Conservation (phyloP, 2,797 vertebrate species). For the Euthynnus affinis region DNA sequence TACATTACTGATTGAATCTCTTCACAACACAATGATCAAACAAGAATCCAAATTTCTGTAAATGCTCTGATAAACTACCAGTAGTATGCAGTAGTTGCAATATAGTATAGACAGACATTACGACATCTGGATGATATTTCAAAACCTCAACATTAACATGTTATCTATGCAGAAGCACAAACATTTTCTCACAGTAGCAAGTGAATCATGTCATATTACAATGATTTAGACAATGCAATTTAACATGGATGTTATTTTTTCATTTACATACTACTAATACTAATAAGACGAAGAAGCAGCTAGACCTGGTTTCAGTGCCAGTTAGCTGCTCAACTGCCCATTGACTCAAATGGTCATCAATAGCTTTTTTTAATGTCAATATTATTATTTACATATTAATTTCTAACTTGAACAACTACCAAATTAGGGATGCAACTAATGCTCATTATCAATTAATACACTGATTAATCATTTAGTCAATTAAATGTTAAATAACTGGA, state of each 20-base stretch:
- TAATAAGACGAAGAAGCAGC: too few species aligned
- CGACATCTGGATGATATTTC: not conserved
- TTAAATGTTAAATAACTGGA: too few species aligned
- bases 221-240: not conserved
- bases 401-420: not conserved
- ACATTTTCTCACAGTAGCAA: not conserved
- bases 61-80: not conserved
- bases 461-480: too few species aligned
- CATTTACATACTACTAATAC: not conserved
- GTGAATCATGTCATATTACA: not conserved
- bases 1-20: not conserved
- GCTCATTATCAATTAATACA: too few species aligned
- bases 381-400: not conserved
- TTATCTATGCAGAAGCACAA: not conserved
- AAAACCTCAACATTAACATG: not conserved
- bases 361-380: too few species aligned
- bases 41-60: not conserved
- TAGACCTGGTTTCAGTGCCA: too few species aligned
- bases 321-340: too few species aligned
- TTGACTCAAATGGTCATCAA: too few species aligned
- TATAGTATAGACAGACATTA: too few species aligned
- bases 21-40: slow-evolving; percentile 1
- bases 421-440: too few species aligned
- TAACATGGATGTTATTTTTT: not conserved
- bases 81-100: not conserved